phyloP scores from a whole-genome alignment of 2,797 vertebrate species.

The Sarcophilus harrisii region DNA sequence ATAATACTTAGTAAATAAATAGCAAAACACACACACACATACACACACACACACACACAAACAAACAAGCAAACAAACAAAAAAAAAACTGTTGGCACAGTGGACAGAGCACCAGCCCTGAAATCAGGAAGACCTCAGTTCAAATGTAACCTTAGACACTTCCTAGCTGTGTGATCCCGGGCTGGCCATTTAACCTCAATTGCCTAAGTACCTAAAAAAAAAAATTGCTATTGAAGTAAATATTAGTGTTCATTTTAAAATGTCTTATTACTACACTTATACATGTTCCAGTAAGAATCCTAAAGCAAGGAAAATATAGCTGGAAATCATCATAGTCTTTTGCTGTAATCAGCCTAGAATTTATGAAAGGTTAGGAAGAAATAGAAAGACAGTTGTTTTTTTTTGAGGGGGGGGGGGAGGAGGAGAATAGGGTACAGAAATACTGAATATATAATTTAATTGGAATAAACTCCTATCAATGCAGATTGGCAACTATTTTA shows the following conservation, averaged over 20 bases:
- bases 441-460: background rate
- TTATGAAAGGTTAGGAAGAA: slow-evolving; percentile 37
- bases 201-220: background rate
- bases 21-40: background rate
- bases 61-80: background rate
- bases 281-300: slow-evolving; percentile 58
- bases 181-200: slow-evolving; percentile 28
- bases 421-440: background rate
- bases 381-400: slow-evolving; percentile 15
- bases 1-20: background rate
- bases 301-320: slow-evolving; percentile 58
- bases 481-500: background rate
- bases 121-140: background rate
- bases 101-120: background rate
- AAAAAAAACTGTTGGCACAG: background rate
- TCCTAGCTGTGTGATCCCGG: slow-evolving; percentile 18
- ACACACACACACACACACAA: too few species aligned
- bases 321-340: slow-evolving; percentile 66
- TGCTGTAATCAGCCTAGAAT: slow-evolving; percentile 60
- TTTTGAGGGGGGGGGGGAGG: slow-evolving; percentile 27
- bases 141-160: too few species aligned
- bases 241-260: slow-evolving; percentile 58
- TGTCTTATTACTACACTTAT: slow-evolving; percentile 62
- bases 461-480: background rate
- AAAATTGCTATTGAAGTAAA: slow-evolving; percentile 67